Base-by-base conservation (phyloP, 2,113 vertebrate species). In the Corvus hawaiiensis region DNA sequence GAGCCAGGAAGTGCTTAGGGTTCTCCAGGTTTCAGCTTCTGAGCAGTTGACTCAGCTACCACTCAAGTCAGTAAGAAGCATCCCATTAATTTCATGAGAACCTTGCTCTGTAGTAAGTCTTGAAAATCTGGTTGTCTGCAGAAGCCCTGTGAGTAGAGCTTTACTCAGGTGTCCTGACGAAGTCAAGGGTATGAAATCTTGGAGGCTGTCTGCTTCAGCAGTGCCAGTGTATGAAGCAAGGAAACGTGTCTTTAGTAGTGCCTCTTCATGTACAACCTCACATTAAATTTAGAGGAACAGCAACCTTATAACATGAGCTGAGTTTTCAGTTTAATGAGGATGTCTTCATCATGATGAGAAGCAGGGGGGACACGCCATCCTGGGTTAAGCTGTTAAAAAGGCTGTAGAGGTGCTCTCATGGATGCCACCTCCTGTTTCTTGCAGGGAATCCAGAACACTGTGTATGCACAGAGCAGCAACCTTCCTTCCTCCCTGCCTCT, bases 1-100 rank as follows among this genome's bases (percentile, higher is more conserved):
- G 75, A 75, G 87, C 84, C 96, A 95, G 88, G 72, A 78, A 73
- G 74, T 24, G 30, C 72, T 83, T 72, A 27, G 33, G 49, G n/a
- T 20, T 94, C 52, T 90, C 78, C 84, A 67, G 58, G n/a, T 74
- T 92, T 91, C 84, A 90, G 28, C 66, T 90, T 89, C 87, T 88
- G 66, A 68, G 73, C 59, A 37, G 54, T 81, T 90, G 79, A 93
- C 77, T 86, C 68, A 61, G 85, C 93, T 94, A 76, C 49, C 30
- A 28, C 67, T 81, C 35, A 78, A 93, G 49, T 89, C 62, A 56
- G n/a, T 52, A 75, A 49, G 41, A 84, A 84, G 59, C 51, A 72
- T 94, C 71, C 64, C 4, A 3, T 77, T 89, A 64, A 85, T 85
- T 90, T 92, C 4, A 43, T 26, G 44, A 52, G 48, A 73, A 51